Conservation (phyloP, 2,113 vertebrate genomes). For the Jacana jacana region DNA sequence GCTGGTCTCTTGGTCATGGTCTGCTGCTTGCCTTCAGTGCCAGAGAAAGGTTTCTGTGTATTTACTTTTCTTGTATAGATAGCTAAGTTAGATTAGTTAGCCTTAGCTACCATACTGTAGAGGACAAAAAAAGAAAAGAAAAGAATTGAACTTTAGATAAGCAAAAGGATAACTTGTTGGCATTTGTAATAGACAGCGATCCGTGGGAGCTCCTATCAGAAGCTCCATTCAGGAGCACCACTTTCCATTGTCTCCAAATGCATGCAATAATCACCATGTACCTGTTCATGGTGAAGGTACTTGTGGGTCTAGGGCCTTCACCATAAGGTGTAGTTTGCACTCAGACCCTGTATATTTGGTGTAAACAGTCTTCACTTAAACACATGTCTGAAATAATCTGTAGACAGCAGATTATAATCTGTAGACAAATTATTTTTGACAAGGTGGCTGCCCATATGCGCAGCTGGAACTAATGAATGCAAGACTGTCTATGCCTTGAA, state of each 20-base stretch:
- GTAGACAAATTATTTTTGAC: conserved; percentile 30
- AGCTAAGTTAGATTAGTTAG: neutral
- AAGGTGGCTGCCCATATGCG: conserved; percentile 9
- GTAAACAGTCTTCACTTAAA: conserved; percentile 4
- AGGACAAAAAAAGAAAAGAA: neutral
- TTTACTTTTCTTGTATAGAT: neutral
- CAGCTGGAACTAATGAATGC: neutral
- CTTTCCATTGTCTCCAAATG: neutral
- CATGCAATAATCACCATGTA: neutral
- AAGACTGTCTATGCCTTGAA: neutral
- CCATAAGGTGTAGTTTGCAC: neutral
- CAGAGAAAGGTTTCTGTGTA: neutral
- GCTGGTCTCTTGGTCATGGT: neutral
- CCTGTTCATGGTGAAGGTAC: neutral
- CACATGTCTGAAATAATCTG: neutral
- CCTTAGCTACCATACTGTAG: neutral
- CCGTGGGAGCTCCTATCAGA: neutral
- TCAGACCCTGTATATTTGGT: neutral
- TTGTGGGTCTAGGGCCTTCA: neutral
- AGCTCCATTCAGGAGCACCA: neutral
- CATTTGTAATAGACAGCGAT: neutral
- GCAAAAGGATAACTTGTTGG: neutral
- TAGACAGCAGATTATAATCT: conserved; percentile 11
- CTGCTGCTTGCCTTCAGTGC: neutral
- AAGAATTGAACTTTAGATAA: neutral